Base-by-base conservation (phyloP, 2,113 vertebrate species). In the Lamprotornis superbus region DNA sequence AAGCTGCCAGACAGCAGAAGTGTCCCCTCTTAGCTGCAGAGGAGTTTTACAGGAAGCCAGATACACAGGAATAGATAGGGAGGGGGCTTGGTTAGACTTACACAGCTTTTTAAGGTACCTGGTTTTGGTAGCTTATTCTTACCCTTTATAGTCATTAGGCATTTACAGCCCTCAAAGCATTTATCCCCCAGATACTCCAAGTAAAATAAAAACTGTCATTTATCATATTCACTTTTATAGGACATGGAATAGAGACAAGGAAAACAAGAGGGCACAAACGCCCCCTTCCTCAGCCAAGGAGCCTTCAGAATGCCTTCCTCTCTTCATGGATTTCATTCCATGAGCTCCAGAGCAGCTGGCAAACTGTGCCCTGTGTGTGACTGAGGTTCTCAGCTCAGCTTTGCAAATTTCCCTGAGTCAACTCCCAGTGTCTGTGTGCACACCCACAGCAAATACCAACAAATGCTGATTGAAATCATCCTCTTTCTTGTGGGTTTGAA, bases 341-440 rank as follows among this genome's bases (percentile, higher is more conserved):
- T 5, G 35, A 82, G 11, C 40, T 75, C 28, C 69, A 46, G 30
- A 73, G 39, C 7, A 78, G 35, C 42, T 70, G 52, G 39, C 10
- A 84, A 46, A 71, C 0, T 0, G 5, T 4, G 15, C 25, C 53
- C 39, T 11, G 50, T 7, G 35, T 14, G 9, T 33, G 40, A 23
- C 40, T 25, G 47, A 64, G 17, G 7, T 70, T 84, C 30, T 64
- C 69, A 35, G 8, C 33, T 28, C 57, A 59, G 44, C 7, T 55
- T 9, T 47, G 52, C 27, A 52, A 55, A 64, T 35, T 56, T 16
- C 81, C 42, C 4, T 23, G 35, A 17, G 10, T n/a, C 64, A 52
- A 0, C 37, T 31, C 69, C 53, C 8, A 1, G 14, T 1, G 8
- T 22, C 52, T 5, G 0, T 3, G n/a, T 3, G 25, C 46, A 75